Conservation (phyloP, 2,797 vertebrate species). For the Petrocephalus sullivani region DNA sequence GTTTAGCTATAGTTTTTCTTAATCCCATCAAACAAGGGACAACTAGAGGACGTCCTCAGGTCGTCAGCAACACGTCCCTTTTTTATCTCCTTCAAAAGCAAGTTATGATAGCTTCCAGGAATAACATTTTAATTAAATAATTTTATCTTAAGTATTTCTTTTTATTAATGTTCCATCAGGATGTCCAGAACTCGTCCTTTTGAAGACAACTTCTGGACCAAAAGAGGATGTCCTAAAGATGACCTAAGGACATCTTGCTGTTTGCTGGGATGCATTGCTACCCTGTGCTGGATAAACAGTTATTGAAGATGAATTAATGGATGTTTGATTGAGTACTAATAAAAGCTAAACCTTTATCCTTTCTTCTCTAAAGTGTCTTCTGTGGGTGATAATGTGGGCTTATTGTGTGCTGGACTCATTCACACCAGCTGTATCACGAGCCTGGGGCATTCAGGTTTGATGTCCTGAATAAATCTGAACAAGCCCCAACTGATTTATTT, state of each 20-base stretch:
- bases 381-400: background rate
- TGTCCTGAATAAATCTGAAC: background rate
- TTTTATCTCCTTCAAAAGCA: too few species aligned
- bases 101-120: too few species aligned
- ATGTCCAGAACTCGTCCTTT: too few species aligned
- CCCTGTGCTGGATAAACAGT: background rate
- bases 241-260: too few species aligned
- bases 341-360: background rate
- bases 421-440: background rate
- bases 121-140: too few species aligned
- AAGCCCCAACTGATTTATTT: background rate
- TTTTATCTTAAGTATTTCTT: too few species aligned
- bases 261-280: background rate
- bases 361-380: background rate
- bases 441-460: background rate
- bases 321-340: background rate
- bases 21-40: background rate
- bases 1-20: background rate
- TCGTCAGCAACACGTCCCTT: too few species aligned
- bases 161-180: too few species aligned
- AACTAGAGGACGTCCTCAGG: too few species aligned
- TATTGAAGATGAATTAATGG: background rate
- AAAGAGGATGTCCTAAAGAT: too few species aligned
- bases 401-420: background rate
- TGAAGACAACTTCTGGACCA: too few species aligned